Evolutionary conservation across 2,888 invertebrate species (phyloP), one percentile per base, ranked within the genome.

Genomic region (Pyrgus malvae): DNA sequence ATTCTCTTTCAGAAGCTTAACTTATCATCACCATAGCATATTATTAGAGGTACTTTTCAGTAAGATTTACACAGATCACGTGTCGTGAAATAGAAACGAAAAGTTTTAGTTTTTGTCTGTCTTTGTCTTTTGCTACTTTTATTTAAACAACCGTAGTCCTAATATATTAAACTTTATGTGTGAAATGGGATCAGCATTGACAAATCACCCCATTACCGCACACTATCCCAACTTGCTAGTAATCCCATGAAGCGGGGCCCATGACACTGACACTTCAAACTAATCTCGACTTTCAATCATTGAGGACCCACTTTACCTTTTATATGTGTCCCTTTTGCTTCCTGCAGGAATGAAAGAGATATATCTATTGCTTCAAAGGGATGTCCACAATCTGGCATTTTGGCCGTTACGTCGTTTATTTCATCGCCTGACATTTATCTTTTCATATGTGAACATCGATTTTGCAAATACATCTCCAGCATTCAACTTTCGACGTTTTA

Each of bases 331-430:
- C 19, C 25, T 21, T 11, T 42, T 23, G 12, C 42, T 37, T 11
- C 50, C 21, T 48, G 2, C 14, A n/a, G 2, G 12, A 38, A 14
- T 46, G 16, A 25, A 17, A 42, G 46, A 50, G 54, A 48, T 31
- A 44, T 37, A 51, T 23, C 27, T 29, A 51, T 51, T 44, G 23
- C 42, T 54, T 40, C 17, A 25, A 33, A 50, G 38, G 46, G 48
- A 58, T 54, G 45, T 46, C 49, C 58, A 49, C 50, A 60, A 60
- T 60, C 55, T 54, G 56, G 42, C 29, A 40, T 50, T 37, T 48
- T 35, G 54, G 35, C 44, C 54, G 56, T 54, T 38, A 41, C 41
- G 50, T 50, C 54, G 50, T 51, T 58, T 54, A 44, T 56, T 44
- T 54, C 48, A 40, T 56, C 29, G 37, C 29, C 27, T 35, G 21